A percentile compares a stretch with the other conserved stretches of the same genome.
phyloP scores from a whole-genome alignment of 2,797 vertebrate genomes.

The Psittacula derbiana region DNA sequence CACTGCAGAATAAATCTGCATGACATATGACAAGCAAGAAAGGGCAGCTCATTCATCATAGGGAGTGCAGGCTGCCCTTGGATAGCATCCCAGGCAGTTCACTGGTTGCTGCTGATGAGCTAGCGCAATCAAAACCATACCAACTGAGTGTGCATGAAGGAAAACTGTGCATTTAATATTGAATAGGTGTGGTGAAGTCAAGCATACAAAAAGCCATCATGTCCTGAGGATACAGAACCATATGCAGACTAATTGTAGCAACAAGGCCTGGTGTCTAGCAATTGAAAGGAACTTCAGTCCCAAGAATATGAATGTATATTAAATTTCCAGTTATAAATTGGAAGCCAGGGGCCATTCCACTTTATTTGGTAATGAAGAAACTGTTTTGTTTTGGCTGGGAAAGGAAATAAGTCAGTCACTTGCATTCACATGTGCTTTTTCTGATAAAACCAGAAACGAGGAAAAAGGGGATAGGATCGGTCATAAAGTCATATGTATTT shows the following conservation, averaged over 20 bases:
- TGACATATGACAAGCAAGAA: slow-evolving; percentile 51
- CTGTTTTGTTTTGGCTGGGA: slow-evolving; percentile 29
- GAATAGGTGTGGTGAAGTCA: slow-evolving; percentile 37
- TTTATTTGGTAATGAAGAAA: slow-evolving; percentile 50
- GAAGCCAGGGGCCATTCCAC: slow-evolving; percentile 20
- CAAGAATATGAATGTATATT: slow-evolving; percentile 55
- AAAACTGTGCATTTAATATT: slow-evolving; percentile 9
- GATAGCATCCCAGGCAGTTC: slow-evolving; percentile 27
- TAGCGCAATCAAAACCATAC: slow-evolving; percentile 9
- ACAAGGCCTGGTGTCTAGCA: slow-evolving; percentile 17
- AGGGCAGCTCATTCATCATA: slow-evolving; percentile 62
- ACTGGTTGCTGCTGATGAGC: slow-evolving; percentile 45
- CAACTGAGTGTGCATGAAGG: neutral
- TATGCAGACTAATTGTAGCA: slow-evolving; percentile 50
- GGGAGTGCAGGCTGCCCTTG: slow-evolving; percentile 27
- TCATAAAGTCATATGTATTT: neutral
- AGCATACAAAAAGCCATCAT: slow-evolving; percentile 40
- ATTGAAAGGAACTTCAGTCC: slow-evolving; percentile 40
- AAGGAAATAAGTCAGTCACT: neutral
- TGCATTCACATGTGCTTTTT: slow-evolving; percentile 9
- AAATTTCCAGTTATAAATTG: slow-evolving; percentile 49
- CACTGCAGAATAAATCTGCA: neutral
- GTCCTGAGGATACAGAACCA: slow-evolving; percentile 41
- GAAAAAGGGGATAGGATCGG: neutral
- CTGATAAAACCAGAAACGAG: slow-evolving; percentile 7